These are phyloP conservation scores for Pseudorectes ferrugineus DNA, from an alignment of 2,113 vertebrate genomes.

Conservation along the genomic window DNA sequence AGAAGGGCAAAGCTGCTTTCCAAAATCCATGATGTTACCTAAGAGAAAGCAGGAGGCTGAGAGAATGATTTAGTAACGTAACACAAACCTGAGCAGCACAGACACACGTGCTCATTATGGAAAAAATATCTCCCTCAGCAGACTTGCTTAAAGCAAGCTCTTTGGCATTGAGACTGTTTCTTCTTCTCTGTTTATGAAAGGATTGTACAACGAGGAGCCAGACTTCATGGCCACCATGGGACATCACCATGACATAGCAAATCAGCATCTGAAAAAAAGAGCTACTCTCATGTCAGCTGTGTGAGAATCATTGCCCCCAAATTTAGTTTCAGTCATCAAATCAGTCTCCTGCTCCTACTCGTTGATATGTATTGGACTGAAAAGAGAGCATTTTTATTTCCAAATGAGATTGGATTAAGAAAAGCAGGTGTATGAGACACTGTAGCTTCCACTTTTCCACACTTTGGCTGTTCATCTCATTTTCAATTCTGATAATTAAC, in stretches of 20 bases:
- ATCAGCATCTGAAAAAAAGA: constrained; percentile 14
- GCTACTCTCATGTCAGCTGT: background rate
- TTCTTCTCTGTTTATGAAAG: background rate
- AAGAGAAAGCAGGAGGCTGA: background rate
- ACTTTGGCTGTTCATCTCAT: background rate
- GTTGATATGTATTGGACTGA: background rate
- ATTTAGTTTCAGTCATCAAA: background rate
- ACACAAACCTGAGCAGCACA: background rate
- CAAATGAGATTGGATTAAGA: background rate
- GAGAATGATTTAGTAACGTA: background rate
- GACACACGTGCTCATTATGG: background rate
- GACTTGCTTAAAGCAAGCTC: background rate
- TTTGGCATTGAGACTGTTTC: background rate
- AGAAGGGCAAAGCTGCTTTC: background rate
- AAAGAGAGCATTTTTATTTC: background rate
- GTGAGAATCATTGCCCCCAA: background rate
- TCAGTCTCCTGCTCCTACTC: background rate
- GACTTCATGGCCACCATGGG: background rate
- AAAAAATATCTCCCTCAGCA: background rate
- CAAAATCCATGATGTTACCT: background rate
- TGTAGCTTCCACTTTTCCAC: background rate
- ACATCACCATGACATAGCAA: background rate
- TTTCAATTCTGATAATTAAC: constrained; percentile 15
- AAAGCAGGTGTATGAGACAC: background rate
- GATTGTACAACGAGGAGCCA: background rate